Base-by-base conservation (phyloP, 2,113 vertebrate species). In the Albula glossodonta region DNA sequence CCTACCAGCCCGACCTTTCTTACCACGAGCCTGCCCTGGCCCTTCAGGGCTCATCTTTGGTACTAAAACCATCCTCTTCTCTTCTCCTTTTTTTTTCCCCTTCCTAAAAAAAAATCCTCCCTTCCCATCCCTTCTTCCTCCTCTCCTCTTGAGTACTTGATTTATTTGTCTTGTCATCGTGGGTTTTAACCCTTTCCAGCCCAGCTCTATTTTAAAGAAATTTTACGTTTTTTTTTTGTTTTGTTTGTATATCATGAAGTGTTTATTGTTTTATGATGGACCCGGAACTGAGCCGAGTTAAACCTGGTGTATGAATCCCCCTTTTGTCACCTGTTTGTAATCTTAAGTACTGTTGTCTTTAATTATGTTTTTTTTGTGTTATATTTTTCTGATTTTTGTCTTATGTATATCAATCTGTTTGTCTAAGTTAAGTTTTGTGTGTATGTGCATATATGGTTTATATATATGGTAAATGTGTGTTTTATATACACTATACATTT, bases 371-470 rank as follows among this genome's bases (percentile, higher is more conserved):
- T 15, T 66, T 66, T 12, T 60, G 57, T 60, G 60, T 15, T 66
- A 80, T 81, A 52, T 81, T n/a, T 53, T 50, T 81, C 5, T n/a
- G 25, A 17, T 12, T 80, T 19, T 80, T 51, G 50, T 49, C 41
- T 79, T 22, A 49, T 66, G 77, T 88, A 52, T 81, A 51, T 84
- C 50, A 83, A 50, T 74, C 49, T 50, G 10, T 84, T 22, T 57
- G 48, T 50, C 17, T 51, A 48, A 78, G 25, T 74, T 70, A 66
- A 22, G 0, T 91, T 95, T 94, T 95, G 94, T 95, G 52, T 95
- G 94, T 96, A 94, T 96, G 93, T 92, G 93, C 94, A 95, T 96
- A 95, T 96, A 92, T 87, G 60, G 83, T 74, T 25, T n/a, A 19
- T 74, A 25, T 56, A 94, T 95, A 94, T 95, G 92, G 89, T 53